Evolutionary conservation across 2,888 invertebrate species (phyloP).

Genomic region (Rotaria socialis): DNA sequence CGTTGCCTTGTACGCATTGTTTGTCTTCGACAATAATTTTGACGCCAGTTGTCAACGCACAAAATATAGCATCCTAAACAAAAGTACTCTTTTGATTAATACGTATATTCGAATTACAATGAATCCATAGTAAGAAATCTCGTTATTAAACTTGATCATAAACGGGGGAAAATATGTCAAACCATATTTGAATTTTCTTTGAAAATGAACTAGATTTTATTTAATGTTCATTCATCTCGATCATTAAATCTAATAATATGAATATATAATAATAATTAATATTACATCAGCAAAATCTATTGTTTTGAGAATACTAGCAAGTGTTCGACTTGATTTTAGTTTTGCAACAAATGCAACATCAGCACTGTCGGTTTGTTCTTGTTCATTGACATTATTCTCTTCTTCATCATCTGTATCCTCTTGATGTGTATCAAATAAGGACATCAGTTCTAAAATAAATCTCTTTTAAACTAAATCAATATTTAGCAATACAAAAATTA

Average conservation of each 20-base stretch:
- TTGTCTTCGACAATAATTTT: slow-evolving; percentile 16
- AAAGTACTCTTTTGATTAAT: background rate
- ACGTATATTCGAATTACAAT: too few relatives aligned
- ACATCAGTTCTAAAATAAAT: background rate
- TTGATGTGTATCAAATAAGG: background rate
- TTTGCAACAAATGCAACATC: slow-evolving; percentile 28
- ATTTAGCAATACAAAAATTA: background rate
- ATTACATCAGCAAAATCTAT: slow-evolving; percentile 23
- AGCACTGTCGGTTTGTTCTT: background rate
- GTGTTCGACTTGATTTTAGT: slow-evolving; percentile 22
- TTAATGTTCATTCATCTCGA: too few relatives aligned
- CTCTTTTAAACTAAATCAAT: too few relatives aligned
- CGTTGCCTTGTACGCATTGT: slow-evolving; percentile 27
- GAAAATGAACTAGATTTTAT: too few relatives aligned
- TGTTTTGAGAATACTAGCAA: slow-evolving; percentile 9
- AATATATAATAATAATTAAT: background rate
- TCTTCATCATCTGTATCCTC: background rate
- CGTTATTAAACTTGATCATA: too few relatives aligned
- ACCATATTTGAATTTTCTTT: too few relatives aligned
- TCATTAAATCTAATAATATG: background rate
- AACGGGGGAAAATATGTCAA: too few relatives aligned
- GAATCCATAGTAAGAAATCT: too few relatives aligned
- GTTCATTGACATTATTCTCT: background rate
- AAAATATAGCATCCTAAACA: slow-evolving; percentile 28
- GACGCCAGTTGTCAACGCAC: background rate